Evolutionary conservation across 2,113 vertebrate genomes (phyloP), one percentile per base, ranked within the genome.

Genomic region (Chitala chitala): DNA sequence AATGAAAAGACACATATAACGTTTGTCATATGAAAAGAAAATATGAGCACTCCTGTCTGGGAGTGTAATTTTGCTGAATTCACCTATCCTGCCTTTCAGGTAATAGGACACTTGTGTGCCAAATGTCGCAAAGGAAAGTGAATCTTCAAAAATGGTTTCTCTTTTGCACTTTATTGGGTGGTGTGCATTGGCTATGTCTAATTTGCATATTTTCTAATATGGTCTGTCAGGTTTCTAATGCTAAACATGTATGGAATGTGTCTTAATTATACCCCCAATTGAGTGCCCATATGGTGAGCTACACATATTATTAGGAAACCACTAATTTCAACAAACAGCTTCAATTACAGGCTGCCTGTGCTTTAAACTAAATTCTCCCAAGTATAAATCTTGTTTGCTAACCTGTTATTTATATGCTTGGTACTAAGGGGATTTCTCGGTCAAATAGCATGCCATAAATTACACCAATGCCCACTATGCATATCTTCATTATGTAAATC

Each of bases 251-350:
- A 46, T 22, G 54, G 74, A 75, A 78, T 75, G 69, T 65, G 44
- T 72, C 29, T 72, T 78, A 75, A 78, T 66, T 71, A 72, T 42
- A 75, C 68, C 38, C 59, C 4, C 29, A n/a, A 29, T 36, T 40
- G 26, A 46, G 51, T 58, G 46, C 29, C 46, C 22, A 29, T 71
- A 55, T 59, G 54, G 69, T 69, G 24, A 71, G 51, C 24, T 26
- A n/a, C 22, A 36, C 61, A 22, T 76, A 50, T 78, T 68, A 75
- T 78, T 69, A 69, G 66, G 3, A 24, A 64, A 59, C 74, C 54
- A 72, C 70, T 75, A 71, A 78, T 78, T 69, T 72, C 13, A 56
- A 5, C 46, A 44, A 42, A 66, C 69, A 66, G 12, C 1, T 40
- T 66, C 46, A 54, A 48, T 55, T 74, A 31, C 29, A 12, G 50